phyloP scores from a whole-genome alignment of 2,888 invertebrate species.

The Pollenia angustigena region DNA sequence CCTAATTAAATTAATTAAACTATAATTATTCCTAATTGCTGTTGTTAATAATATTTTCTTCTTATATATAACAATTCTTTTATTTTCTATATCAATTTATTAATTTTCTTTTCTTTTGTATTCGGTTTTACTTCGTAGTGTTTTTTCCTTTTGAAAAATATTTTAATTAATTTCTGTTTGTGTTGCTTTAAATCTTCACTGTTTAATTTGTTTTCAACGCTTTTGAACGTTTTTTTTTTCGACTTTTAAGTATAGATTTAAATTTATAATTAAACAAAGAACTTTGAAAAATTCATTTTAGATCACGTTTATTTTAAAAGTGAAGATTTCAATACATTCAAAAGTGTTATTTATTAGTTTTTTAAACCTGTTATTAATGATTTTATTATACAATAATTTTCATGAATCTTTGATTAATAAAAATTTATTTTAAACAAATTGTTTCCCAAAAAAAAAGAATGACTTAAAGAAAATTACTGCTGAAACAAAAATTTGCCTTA shows the following conservation, averaged over 20 bases:
- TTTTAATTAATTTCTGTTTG: slow-evolving; percentile 26
- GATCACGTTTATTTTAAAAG: no score
- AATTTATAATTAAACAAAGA: neutral
- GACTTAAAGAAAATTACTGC: no score
- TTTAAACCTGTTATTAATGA: no score
- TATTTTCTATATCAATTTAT: slow-evolving; percentile 31
- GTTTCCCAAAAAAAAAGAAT: no score
- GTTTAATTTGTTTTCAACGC: neutral
- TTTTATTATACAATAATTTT: no score
- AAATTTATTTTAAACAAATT: no score
- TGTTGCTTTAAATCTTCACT: neutral
- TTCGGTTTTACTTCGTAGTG: slow-evolving; percentile 13
- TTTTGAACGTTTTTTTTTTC: neutral
- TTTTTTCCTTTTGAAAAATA: slow-evolving; percentile 42
- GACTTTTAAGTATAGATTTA: neutral
- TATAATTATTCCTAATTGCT: slow-evolving; percentile 30
- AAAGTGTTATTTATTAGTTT: no score
- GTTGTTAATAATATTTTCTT: neutral
- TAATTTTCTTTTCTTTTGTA: neutral
- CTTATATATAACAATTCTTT: slow-evolving; percentile 35
- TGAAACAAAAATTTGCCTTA: no score
- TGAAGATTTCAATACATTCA: no score
- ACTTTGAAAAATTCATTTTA: no score
- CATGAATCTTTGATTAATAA: no score
- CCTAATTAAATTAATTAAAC: no score